Evolutionary conservation across 1,140 invertebrate genomes (phyloP).

Genomic region (Drosophila teissieri): DNA sequence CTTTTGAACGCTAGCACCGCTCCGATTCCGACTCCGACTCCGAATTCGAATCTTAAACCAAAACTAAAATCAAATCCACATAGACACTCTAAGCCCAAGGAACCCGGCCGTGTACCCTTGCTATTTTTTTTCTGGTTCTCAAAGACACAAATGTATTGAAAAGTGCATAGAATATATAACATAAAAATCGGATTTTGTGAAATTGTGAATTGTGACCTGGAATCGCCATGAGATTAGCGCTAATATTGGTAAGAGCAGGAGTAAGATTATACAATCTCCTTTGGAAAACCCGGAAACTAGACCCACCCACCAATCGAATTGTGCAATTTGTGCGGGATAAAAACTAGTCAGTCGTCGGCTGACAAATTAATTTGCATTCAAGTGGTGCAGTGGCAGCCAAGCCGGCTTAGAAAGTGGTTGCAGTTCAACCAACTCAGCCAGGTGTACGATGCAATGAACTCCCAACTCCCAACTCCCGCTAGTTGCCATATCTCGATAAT

Average conservation of each 20-base stretch:
- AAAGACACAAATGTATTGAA: neutral
- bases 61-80: constrained; percentile 12
- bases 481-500: constrained; percentile 5
- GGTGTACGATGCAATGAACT: constrained; percentile 36
- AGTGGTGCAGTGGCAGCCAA: constrained; percentile 41
- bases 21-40: constrained; percentile 1
- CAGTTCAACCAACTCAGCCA: constrained; percentile 46
- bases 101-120: neutral
- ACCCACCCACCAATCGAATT: constrained; percentile 14
- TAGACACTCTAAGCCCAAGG: neutral
- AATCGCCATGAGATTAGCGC: constrained; percentile 67
- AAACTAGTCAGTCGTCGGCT: constrained; percentile 38
- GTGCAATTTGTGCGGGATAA: constrained; percentile 1
- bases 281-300: constrained; percentile 25
- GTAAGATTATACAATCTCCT: constrained; percentile 21
- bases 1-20: constrained; percentile 72
- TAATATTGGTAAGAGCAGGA: constrained; percentile 61
- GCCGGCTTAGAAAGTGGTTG: constrained; percentile 55
- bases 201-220: constrained; percentile 49
- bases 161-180: constrained; percentile 1
- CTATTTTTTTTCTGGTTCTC: constrained; percentile 16
- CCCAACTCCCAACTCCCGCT: neutral
- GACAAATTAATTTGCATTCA: constrained; percentile 73
- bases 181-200: constrained; percentile 42
- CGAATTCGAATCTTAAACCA: neutral